Evolutionary conservation across 2,888 invertebrate species (phyloP), one percentile per base, ranked within the genome.

Genomic region (Cabera pusaria): DNA sequence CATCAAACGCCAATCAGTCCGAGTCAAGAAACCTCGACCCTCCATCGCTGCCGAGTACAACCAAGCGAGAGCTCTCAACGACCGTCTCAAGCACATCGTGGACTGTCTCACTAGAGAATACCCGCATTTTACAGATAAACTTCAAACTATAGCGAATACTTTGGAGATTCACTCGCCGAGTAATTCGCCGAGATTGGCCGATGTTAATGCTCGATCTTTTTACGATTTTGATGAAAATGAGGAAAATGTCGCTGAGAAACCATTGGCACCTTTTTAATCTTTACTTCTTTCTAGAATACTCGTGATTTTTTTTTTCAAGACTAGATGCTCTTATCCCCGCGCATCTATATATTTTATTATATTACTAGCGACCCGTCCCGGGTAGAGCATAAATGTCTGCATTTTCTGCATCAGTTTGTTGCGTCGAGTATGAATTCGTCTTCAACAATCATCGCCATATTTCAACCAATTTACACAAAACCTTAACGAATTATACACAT

Each of bases 21-120:
- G 68, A 19, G 61, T 77, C 1, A 72, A 58, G 41, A 87, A 83
- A 25, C 81, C 90, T 0, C 90, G 92, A 39, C 53, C 79, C 0
- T 55, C 82, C 1, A 70, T 94, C 3, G 74, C 90, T 1, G 68
- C 78, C 0, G 93, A 93, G 56, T 90, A 91, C 53, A 72, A 84
- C 6, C 91, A 91, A 33, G 93, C 93, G 35, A 78, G 77, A 22
- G 82, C 84, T 0, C 77, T 92, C 2, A 93, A 93, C 59, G 82
- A 85, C 11, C 88, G 91, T 43, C 71, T 95, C 2, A 78, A 77
- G 21, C 81, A 84, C 46, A 82, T 94, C 1, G 85, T 93, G 6
- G 89, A 92, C 26, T 80, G 84, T 23, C 75, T 95, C 1, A 64
- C 74, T 11, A 76, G 72, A 2, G 93, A 94, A 51, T 94, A 92